Evolutionary conservation across 2,888 invertebrate species (phyloP), one percentile per base, ranked within the genome.

Genomic region (Spilosoma lubricipeda): DNA sequence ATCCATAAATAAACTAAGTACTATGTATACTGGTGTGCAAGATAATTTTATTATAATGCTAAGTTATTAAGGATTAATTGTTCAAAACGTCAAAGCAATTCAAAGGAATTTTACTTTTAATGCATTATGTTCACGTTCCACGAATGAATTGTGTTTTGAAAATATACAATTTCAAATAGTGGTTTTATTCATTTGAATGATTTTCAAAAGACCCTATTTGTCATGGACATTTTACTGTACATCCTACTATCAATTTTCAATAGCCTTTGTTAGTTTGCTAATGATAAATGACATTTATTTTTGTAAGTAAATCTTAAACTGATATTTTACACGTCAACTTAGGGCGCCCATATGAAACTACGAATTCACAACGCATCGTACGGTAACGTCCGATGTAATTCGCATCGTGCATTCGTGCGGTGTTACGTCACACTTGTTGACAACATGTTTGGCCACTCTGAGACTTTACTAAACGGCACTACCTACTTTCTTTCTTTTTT

Each of bases 21-120:
- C 48, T 67, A 67, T 33, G 30, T 33, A 4, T 48, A 33, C 30
- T 48, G 11, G 20, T 48, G 2, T 48, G 11, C 30, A 20, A 67
- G 23, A 48, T 48, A 67, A 67, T 48, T 33, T 67, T 20, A 48
- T 67, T 63, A 30, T 30, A 67, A 48, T 67, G 20, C 23, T 67
- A 67, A 48, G 67, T 48, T 39, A 30, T 33, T 48, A 48, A 20
- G 30, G 48, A 42, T 30, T 45, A 9, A 11, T 20, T 18, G 18
- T 20, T 45, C 11, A 48, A 20, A 11, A 23, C 45, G 20, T 18
- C 5, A 48, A 67, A 48, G 11, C 30, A 45, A 45, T 45, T 67
- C 23, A 30, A 48, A 45, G 4, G 3, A 67, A 18, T 11, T 8
- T 11, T 7, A 67, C 67, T 9, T 48, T 27, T 18, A 20, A 20